These are phyloP conservation scores for Nephrotoma flavescens DNA, from an alignment of 2,888 invertebrate species.

Conservation along the genomic window DNA sequence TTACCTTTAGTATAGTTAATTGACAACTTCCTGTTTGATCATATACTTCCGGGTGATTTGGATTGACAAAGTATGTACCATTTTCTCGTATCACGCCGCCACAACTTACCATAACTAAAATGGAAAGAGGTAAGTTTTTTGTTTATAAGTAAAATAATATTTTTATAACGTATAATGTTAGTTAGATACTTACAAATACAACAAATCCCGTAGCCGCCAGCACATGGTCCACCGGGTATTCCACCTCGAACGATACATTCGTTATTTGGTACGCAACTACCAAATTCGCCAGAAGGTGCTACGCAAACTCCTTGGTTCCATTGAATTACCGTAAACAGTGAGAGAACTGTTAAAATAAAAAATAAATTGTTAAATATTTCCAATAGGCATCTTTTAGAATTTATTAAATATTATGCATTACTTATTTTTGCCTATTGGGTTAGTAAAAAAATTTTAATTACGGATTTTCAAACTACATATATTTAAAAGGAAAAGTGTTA, in stretches of 20 bases:
- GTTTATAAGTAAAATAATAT: neutral
- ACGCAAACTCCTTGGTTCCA: constrained; percentile 63
- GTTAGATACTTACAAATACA: constrained; percentile 25
- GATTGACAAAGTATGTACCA: constrained; percentile 75
- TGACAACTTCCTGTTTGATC: constrained; percentile 76
- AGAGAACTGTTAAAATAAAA: constrained; percentile 44
- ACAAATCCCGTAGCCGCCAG: constrained; percentile 36
- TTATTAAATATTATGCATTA: too few species aligned
- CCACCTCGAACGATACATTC: constrained; percentile 63
- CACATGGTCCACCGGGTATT: constrained; percentile 61
- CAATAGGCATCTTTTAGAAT: neutral
- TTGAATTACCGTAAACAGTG: constrained; percentile 64
- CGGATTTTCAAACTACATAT: too few species aligned
- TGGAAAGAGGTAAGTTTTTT: neutral
- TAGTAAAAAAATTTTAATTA: too few species aligned
- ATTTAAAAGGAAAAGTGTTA: too few species aligned
- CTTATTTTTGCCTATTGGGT: too few species aligned
- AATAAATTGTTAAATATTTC: neutral
- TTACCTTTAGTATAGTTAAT: constrained; percentile 60
- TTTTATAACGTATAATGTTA: neutral
- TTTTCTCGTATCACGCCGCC: constrained; percentile 65
- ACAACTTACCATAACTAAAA: constrained; percentile 61
- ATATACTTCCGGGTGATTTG: constrained; percentile 57
- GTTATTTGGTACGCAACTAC: constrained; percentile 55
- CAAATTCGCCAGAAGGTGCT: constrained; percentile 63